phyloP scores from a whole-genome alignment of 1,140 invertebrate genomes.

The Atta colombica region DNA sequence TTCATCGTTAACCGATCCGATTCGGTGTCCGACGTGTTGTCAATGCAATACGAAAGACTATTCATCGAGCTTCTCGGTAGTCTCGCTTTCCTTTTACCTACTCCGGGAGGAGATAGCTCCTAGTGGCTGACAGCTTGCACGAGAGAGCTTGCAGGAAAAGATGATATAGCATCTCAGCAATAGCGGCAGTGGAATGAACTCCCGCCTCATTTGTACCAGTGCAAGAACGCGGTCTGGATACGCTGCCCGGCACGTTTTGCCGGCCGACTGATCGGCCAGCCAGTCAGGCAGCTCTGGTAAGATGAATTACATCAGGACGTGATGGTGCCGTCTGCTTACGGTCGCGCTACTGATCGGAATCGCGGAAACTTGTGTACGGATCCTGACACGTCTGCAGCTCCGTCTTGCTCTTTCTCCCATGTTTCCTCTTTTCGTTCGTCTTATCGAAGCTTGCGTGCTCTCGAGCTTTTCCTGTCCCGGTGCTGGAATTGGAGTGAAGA shows the following conservation, averaged over 20 bases:
- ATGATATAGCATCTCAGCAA: conserved; percentile 52
- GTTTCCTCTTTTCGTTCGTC: conserved; percentile 9
- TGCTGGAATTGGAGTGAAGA: neutral
- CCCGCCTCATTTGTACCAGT: conserved; percentile 56
- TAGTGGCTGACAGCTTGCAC: conserved; percentile 30
- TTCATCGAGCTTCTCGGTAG: conserved; percentile 1
- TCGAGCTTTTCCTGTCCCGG: conserved; percentile 42
- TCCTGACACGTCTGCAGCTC: conserved; percentile 13
- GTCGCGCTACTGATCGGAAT: conserved; percentile 42
- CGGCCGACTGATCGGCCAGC: conserved; percentile 1
- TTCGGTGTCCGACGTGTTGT: neutral
- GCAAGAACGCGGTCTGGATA: conserved; percentile 53
- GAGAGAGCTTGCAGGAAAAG: conserved; percentile 14
- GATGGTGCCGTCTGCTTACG: conserved; percentile 49
- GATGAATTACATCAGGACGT: conserved; percentile 69
- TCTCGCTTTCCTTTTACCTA: conserved; percentile 26
- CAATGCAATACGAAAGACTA: conserved; percentile 6
- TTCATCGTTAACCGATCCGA: neutral
- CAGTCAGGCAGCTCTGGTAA: conserved; percentile 18
- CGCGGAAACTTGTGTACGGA: conserved; percentile 40
- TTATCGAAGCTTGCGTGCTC: conserved; percentile 57
- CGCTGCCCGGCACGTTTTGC: conserved; percentile 42
- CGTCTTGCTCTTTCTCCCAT: neutral
- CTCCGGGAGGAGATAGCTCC: neutral
- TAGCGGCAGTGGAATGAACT: conserved; percentile 33